A percentile compares a stretch with the other conserved stretches of the same genome.
phyloP scores from a whole-genome alignment of 1,140 invertebrate species.

The Antheraea mylitta region DNA sequence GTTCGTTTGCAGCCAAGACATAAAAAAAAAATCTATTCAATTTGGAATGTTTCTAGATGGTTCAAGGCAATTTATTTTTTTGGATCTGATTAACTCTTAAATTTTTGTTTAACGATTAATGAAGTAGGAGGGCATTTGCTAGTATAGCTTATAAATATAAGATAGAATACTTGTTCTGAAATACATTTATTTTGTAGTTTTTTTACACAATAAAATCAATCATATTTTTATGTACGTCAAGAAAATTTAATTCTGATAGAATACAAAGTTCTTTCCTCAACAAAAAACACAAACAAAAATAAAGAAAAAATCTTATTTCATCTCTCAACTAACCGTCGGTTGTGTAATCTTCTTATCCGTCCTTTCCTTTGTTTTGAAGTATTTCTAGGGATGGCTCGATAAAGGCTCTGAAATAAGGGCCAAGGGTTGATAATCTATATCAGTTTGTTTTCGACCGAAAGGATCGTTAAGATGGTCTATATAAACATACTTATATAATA shows the following conservation, averaged over 20 bases:
- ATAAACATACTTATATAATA: conserved; percentile 10
- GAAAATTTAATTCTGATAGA: conserved; percentile 7
- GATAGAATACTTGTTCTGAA: too few relatives aligned
- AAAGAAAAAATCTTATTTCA: conserved; percentile 34
- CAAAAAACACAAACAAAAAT: not conserved
- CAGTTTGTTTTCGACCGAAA: conserved; percentile 46
- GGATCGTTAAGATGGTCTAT: conserved; percentile 38
- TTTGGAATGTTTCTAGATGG: too few relatives aligned
- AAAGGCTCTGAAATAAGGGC: conserved; percentile 43
- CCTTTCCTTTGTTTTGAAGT: conserved; percentile 60
- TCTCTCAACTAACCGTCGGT: conserved; percentile 34
- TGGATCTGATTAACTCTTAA: too few relatives aligned
- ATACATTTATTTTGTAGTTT: too few relatives aligned
- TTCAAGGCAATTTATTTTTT: too few relatives aligned
- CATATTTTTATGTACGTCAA: not conserved
- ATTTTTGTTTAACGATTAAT: too few relatives aligned
- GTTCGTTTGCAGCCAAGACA: too few relatives aligned
- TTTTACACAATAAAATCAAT: too few relatives aligned
- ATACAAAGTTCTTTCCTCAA: conserved; percentile 4
- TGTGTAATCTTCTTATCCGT: conserved; percentile 52
- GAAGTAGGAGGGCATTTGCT: too few relatives aligned
- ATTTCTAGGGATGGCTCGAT: conserved; percentile 42
- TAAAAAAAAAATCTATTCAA: too few relatives aligned
- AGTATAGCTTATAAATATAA: too few relatives aligned
- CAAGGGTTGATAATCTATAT: conserved; percentile 58